phyloP scores from a whole-genome alignment of 1,140 invertebrate species.

The Drosophila ogumai region DNA sequence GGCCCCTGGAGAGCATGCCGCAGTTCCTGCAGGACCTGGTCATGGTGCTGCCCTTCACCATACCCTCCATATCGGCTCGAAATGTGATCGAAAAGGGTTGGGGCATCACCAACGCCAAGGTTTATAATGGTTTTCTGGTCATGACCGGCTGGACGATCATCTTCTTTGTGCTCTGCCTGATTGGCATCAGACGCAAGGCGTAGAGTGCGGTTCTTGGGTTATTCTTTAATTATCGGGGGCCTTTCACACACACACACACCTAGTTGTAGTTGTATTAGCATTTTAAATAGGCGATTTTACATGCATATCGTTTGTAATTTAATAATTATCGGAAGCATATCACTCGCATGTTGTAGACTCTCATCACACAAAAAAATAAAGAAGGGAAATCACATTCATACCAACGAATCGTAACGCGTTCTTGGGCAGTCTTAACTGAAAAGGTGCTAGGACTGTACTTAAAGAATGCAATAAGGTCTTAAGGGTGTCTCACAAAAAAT shows the following conservation, averaged over 20 bases:
- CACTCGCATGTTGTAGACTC: constrained; percentile 77
- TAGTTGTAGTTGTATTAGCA: constrained; percentile 62
- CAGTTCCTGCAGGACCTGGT: constrained; percentile 86
- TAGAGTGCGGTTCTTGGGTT: constrained; percentile 51
- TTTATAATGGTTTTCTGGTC: constrained; percentile 88
- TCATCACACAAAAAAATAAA: constrained; percentile 31
- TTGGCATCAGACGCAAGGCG: constrained; percentile 84
- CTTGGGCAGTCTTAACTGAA: constrained; percentile 4
- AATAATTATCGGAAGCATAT: constrained; percentile 78
- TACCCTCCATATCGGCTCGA: constrained; percentile 88
- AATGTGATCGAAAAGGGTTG: constrained; percentile 88
- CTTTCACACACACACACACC: constrained; percentile 13
- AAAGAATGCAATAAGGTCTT: constrained; percentile 61
- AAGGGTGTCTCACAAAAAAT: constrained; percentile 71
- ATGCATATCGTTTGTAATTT: constrained; percentile 75
- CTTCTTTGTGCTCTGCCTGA: constrained; percentile 84
- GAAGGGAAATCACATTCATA: constrained; percentile 35
- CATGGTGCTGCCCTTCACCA: constrained; percentile 88
- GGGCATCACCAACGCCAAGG: constrained; percentile 86
- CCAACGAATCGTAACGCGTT: constrained; percentile 40
- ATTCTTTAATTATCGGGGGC: constrained; percentile 37
- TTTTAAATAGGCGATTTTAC: constrained; percentile 75
- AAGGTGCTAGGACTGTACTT: background rate
- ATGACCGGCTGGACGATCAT: constrained; percentile 86
- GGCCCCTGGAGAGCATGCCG: constrained; percentile 94